Evolutionary conservation across 2,888 invertebrate species (phyloP), one percentile per base, ranked within the genome.

Genomic region (Argynnis bischoffii): DNA sequence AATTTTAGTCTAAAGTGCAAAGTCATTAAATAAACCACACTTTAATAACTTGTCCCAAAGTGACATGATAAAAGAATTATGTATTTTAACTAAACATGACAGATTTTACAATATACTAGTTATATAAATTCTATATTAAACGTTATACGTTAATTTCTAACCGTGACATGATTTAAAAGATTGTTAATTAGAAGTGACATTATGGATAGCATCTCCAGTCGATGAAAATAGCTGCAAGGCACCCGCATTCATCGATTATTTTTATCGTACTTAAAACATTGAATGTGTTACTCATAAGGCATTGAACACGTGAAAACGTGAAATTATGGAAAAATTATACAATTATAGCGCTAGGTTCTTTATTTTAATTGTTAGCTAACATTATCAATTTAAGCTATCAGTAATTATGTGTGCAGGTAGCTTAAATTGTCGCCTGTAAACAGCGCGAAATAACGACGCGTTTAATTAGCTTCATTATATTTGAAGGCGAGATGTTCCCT

Each of bases 191-290:
- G 18, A 55, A 56, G 59, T 50, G 59, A 48, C 48, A 48, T 46
- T 48, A 47, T 50, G 16, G 57, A 47, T 21, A 51, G 21, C 55
- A 55, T 48, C 55, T 55, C 51, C 6, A 47, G 56, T 59, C 48
- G 66, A 61, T 61, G 66, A 56, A 69, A 48, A 51, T 55, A 31
- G 51, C 21, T 41, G 69, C 66, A 63, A 55, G 35, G 73, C 63
- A 55, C 80, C 79, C 78, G 79, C 78, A 82, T 81, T 72, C 72
- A 21, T 14, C 31, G 16, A 54, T 60, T 53, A 61, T 50, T 60
- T 47, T 55, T 59, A 59, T 59, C 59, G 11, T 57, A 47, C 57
- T 57, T 21, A n/a, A 48, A 59, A 11, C 48, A 59, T 59, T 59
- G 26, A 59, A 59, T 47, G n/a, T 48, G 48, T 47, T 8, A n/a